Evolutionary conservation across 1,140 invertebrate species (phyloP).

Genomic region (Drosophila chauvacae): DNA sequence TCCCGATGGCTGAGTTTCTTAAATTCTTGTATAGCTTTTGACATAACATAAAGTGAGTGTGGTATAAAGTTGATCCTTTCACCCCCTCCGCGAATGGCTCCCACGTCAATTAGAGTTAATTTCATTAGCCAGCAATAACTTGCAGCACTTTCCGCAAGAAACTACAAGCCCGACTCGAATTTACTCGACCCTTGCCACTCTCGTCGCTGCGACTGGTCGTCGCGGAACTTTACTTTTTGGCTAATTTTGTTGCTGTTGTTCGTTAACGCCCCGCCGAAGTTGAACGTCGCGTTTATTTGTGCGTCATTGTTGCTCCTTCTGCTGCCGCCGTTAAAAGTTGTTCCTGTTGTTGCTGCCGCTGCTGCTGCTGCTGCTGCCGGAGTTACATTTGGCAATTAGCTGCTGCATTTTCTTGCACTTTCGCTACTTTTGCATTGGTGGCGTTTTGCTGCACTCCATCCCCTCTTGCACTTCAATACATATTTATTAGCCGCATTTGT

Average conservation of each 20-base stretch:
- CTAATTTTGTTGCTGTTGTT: conserved; percentile 78
- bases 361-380: conserved; percentile 22
- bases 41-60: conserved; percentile 13
- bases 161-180: conserved; percentile 34
- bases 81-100: conserved; percentile 23
- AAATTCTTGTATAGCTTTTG: not conserved
- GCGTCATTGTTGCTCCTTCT: conserved; percentile 48
- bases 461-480: conserved; percentile 67
- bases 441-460: not conserved
- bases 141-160: conserved; percentile 71
- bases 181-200: conserved; percentile 15
- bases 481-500: conserved; percentile 83
- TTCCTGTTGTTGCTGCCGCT: conserved; percentile 23
- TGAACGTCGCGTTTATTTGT: conserved; percentile 76
- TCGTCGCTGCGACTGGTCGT: conserved; percentile 3
- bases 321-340: conserved; percentile 14
- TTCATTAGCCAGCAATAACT: conserved; percentile 81
- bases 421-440: conserved; percentile 43
- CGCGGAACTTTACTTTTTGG: conserved; percentile 68
- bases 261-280: conserved; percentile 70
- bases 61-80: not conserved
- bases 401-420: conserved; percentile 60
- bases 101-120: conserved; percentile 80
- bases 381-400: conserved; percentile 80
- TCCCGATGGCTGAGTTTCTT: not conserved